phyloP scores from a whole-genome alignment of 1,140 invertebrate species.

The Microplitis demolitor region DNA sequence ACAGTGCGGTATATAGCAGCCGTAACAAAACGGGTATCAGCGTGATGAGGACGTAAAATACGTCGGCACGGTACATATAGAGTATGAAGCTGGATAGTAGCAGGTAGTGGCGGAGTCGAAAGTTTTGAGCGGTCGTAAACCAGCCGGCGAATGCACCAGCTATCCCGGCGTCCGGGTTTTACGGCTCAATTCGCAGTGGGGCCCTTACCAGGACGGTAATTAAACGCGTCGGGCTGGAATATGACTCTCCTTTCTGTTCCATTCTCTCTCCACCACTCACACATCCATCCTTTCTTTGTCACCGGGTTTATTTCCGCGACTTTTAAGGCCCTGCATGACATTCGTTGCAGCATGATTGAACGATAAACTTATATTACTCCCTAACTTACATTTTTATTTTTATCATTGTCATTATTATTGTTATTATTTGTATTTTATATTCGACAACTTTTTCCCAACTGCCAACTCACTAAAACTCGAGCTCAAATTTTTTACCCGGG shows the following conservation, averaged over 20 bases:
- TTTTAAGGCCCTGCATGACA: slow-evolving; percentile 31
- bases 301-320: slow-evolving; percentile 28
- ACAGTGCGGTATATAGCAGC: neutral
- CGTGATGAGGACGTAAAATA: neutral
- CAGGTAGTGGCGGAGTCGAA: slow-evolving; percentile 27
- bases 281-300: neutral
- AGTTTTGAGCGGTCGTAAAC: slow-evolving; percentile 56
- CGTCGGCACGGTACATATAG: no score
- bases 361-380: slow-evolving; percentile 18
- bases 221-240: slow-evolving; percentile 48
- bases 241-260: slow-evolving; percentile 18
- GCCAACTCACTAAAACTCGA: no score
- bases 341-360: slow-evolving; percentile 13
- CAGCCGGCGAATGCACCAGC: slow-evolving; percentile 24
- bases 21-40: no score
- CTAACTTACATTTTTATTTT: no score
- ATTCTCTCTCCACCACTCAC: no score
- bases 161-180: slow-evolving; percentile 40
- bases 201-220: slow-evolving; percentile 55
- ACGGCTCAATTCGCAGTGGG: slow-evolving; percentile 56
- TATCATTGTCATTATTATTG: no score
- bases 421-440: no score
- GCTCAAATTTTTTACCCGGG: no score
- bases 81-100: neutral
- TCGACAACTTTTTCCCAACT: no score